Base-by-base conservation (phyloP, 2,888 invertebrate genomes). In the Dynastes tityus region DNA sequence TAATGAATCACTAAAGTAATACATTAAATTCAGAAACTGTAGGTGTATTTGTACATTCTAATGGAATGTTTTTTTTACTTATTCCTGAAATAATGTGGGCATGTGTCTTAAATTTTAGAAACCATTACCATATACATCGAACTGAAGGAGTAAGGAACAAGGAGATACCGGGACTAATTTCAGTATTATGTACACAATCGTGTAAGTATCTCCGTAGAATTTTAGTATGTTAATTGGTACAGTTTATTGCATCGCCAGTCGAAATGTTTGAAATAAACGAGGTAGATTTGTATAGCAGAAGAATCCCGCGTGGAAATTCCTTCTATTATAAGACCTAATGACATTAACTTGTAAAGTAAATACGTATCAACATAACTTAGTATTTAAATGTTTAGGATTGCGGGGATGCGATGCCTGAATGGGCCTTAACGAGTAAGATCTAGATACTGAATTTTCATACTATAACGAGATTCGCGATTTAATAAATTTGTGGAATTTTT, bases 121-220 rank as follows among this genome's bases (percentile, higher is more conserved):
- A 45, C 45, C 45, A 45, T 45, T 45, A 45, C 45, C 45, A 45
- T 45, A 8, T 8, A 45, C 11, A 45, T 45, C 45, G 45, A 45
- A 11, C 45, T 11, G 45, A 45, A 37, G 45, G 6, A 45, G 6
- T 45, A 45, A 45, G 45, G 45, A 2, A 45, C 11, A 22, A 67
- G 45, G 6, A 49, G 32, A 63, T 27, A 8, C 22, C 6, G 8
- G 3, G 11, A 49, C 67, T 49, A 67, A 67, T 67, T 49, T 49
- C 67, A 49, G 16, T n/a, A 67, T 67, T 67, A 64, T 37, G 64
- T 37, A 58, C 55, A 67, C 67, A 40, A 67, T 67, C 67, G n/a
- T 67, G 67, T 67, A 67, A 40, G 45, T 67, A 11, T 67, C 27
- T 67, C 22, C 32, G 67, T 22, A 67, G 45, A 67, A 67, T 49